Percentiles rank a stretch among this genome's conserved stretches.
phyloP scores from a whole-genome alignment of 2,888 invertebrate species.

The Rotaria socialis region DNA sequence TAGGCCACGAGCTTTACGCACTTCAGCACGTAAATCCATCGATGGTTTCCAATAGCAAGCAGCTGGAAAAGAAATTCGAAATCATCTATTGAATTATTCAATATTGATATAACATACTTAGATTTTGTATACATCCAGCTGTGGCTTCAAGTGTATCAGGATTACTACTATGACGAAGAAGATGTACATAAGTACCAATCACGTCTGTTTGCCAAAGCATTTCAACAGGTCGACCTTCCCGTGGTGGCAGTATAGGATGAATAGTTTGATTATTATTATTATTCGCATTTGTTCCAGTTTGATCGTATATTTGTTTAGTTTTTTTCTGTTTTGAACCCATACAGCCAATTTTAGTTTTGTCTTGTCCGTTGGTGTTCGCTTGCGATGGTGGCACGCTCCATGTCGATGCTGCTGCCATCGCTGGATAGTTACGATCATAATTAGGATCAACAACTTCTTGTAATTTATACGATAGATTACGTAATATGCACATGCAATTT shows the following conservation, averaged over 20 bases:
- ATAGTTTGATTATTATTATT: not conserved
- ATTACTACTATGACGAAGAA: slow-evolving; percentile 89
- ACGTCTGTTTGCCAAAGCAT: slow-evolving; percentile 82
- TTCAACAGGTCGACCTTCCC: slow-evolving; percentile 68
- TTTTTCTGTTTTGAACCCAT: slow-evolving; percentile 65
- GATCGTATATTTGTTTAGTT: slow-evolving; percentile 39
- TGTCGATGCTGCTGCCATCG: slow-evolving; percentile 27
- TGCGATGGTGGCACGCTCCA: slow-evolving; percentile 22
- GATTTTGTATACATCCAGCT: slow-evolving; percentile 95
- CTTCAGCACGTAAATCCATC: slow-evolving; percentile 76
- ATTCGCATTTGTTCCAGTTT: not conserved
- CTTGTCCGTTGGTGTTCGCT: not conserved
- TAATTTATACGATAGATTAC: slow-evolving; percentile 89
- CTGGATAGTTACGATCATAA: slow-evolving; percentile 68
- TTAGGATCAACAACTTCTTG: slow-evolving; percentile 97
- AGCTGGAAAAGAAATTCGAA: slow-evolving; percentile 55
- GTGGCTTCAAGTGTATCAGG: slow-evolving; percentile 95
- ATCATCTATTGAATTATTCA: not conserved
- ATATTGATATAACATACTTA: slow-evolving; percentile 56
- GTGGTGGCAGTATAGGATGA: slow-evolving; percentile 24
- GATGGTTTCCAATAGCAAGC: slow-evolving; percentile 88
- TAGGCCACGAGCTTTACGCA: slow-evolving; percentile 91
- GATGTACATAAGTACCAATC: slow-evolving; percentile 81
- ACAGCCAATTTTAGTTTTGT: slow-evolving; percentile 41
- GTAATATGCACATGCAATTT: slow-evolving; percentile 92